Base-by-base conservation (phyloP, 2,113 vertebrate genomes). In the Hepsetus odoe region DNA sequence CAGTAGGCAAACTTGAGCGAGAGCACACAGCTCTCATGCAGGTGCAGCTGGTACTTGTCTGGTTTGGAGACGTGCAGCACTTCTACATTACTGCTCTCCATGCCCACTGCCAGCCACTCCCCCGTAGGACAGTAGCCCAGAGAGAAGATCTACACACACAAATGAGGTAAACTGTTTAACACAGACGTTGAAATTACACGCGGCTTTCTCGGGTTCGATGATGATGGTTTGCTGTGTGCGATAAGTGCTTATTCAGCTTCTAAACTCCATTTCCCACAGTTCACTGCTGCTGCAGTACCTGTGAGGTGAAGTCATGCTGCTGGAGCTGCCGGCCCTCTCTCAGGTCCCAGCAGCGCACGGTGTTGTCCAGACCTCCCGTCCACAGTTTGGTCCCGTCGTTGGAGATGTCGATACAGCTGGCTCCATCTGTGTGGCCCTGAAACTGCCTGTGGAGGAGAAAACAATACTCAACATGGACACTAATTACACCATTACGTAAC, bases 361-460 rank as follows among this genome's bases (percentile, higher is more conserved):
- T 99, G 91, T 99, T 99, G 92, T 99, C 98, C 85, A 99, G 92
- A 85, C 97, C 97, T 1, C 97, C 97, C 0, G 98, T 99, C 98
- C 98, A 99, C 87, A 99, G 95, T 88, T 99, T 99, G 89, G 97
- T 99, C 88, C 98, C 98, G 84, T 99, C 98, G 58, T 99, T 97
- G 85, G 98, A 98, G 92, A 99, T 99, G 91, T 99, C 98, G 88
- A 99, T 99, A 92, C 98, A 99, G 95, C 98, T 99, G 85, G 98
- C 97, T 85, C 97, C 97, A 0, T 99, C 98, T 79, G 98, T 99
- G 95, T 99, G 98, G 92, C 97, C 97, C 92, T 99, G 98, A 93
- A 99, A 99, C 91, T 99, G 98, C 93, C 97, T 99, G 89, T 10
- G 46, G 44, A 80, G 26, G 10, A 65, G 4, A 24, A 68, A 55